Base-by-base conservation (phyloP, 1,140 invertebrate genomes). In the Anagrus nilaparvatae region DNA sequence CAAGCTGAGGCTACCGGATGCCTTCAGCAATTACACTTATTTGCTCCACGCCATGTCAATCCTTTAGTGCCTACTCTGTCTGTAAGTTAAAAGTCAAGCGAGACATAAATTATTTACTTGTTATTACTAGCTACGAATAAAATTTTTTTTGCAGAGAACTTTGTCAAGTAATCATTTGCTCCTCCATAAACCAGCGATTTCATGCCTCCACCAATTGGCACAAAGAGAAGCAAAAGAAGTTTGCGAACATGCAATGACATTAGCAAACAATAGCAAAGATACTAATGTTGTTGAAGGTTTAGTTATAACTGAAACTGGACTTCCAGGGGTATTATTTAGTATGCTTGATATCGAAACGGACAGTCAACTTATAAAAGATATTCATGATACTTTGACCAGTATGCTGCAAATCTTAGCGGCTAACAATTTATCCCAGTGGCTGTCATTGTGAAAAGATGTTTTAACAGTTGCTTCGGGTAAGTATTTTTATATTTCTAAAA, bases 221-320 rank as follows among this genome's bases (percentile, higher is more conserved):
- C 96, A 98, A 60, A 77, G 93, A 34, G 95, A 99, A 63, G 93
- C 96, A 0, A 84, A 83, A 53, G 91, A 97, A 70, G 89, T 99
- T 5, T 95, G 91, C 61, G 84, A 92, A 51, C 82, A 94, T 62
- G 91, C 91, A 0, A 70, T 91, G 63, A 78, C 74, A 12, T 61
- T 85, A 27, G 75, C 76, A 6, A 77, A 70, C 43, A 77, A 74
- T 57, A 75, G 70, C 45, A 61, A 71, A 35, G 71, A 77, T 42
- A 70, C 72, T 3, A 75, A 77, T 41, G 65, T 67, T 9, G 69
- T 75, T 8, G 69, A 70, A 59, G 76, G 74, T 28, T 56, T 78
- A 28, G 67, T 78, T 0, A 80, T 87, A 40, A 82, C 82, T 0
- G 84, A 87, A 56, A 79, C 82, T 39, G 94, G 94, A 2, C 73